A percentile compares a stretch with the other conserved stretches of the same genome.
phyloP scores from a whole-genome alignment of 1,140 invertebrate genomes.

The Littorina saxatilis region DNA sequence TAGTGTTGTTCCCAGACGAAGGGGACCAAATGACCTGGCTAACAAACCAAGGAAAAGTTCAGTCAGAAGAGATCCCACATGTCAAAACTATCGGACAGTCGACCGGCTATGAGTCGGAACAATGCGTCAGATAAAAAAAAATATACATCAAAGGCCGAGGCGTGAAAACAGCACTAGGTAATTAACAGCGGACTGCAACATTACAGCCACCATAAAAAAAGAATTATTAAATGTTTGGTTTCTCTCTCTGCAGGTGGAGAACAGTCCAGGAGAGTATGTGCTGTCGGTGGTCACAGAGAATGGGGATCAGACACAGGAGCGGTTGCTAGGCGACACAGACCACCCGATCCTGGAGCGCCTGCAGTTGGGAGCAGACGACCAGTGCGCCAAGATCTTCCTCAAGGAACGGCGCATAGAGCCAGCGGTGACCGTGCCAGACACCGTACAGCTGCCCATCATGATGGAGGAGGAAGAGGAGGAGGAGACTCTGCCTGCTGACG shows the following conservation, averaged over 20 bases:
- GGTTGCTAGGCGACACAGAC: constrained; percentile 85
- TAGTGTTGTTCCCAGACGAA: too few species aligned
- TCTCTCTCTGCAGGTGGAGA: constrained; percentile 82
- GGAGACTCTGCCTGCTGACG: constrained; percentile 66
- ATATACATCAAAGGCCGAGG: too few species aligned
- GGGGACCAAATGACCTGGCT: too few species aligned
- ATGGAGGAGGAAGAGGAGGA: constrained; percentile 57
- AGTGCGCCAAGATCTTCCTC: constrained; percentile 86
- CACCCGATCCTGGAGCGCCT: constrained; percentile 87
- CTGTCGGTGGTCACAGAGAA: constrained; percentile 89
- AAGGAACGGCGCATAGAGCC: constrained; percentile 85
- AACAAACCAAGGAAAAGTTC: too few species aligned
- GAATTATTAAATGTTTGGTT: too few species aligned
- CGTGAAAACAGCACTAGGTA: too few species aligned
- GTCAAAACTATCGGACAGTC: too few species aligned
- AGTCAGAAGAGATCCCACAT: too few species aligned
- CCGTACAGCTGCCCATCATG: constrained; percentile 48
- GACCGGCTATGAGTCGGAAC: too few species aligned
- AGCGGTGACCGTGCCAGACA: constrained; percentile 78
- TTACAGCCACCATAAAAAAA: too few species aligned
- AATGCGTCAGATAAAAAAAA: too few species aligned
- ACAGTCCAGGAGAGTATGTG: constrained; percentile 87
- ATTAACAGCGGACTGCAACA: too few species aligned
- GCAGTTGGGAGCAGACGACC: constrained; percentile 88
- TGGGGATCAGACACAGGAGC: constrained; percentile 87